Conservation (phyloP, 1,140 invertebrate genomes). For the Triops longicaudatus region DNA sequence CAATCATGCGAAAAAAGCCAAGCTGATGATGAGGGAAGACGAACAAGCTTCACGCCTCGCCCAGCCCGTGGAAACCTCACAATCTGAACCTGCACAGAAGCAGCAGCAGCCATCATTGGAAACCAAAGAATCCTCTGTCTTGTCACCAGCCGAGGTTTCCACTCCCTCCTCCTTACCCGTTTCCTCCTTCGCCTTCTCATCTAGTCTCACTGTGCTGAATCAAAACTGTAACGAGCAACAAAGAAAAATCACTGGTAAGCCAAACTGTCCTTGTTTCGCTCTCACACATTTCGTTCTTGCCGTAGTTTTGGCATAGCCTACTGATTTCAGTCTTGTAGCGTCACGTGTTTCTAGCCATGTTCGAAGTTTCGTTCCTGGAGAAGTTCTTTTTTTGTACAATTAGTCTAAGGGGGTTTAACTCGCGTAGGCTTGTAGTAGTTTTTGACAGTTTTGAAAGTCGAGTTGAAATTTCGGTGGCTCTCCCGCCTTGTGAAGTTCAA, state of each 20-base stretch:
- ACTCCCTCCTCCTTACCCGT: background rate
- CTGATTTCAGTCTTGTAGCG: no score
- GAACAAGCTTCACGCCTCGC: background rate
- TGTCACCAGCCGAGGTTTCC: background rate
- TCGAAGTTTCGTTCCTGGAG: no score
- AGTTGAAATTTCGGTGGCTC: no score
- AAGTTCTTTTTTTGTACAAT: no score
- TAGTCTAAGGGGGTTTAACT: no score
- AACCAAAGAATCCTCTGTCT: background rate
- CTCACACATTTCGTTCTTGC: no score
- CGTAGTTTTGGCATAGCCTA: no score
- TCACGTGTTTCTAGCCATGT: no score
- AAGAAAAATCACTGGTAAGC: conserved; percentile 1
- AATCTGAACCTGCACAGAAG: background rate
- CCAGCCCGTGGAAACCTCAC: background rate
- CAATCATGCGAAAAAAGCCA: background rate
- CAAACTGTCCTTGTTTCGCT: no score
- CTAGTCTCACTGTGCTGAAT: conserved; percentile 3
- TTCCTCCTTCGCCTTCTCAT: background rate
- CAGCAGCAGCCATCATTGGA: background rate
- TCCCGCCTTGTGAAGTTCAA: no score
- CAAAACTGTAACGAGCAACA: background rate
- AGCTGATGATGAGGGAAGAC: background rate
- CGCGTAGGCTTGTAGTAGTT: no score
- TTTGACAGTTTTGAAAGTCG: no score